Conservation (phyloP, 2,797 vertebrate species). For the Erpetoichthys calabaricus region DNA sequence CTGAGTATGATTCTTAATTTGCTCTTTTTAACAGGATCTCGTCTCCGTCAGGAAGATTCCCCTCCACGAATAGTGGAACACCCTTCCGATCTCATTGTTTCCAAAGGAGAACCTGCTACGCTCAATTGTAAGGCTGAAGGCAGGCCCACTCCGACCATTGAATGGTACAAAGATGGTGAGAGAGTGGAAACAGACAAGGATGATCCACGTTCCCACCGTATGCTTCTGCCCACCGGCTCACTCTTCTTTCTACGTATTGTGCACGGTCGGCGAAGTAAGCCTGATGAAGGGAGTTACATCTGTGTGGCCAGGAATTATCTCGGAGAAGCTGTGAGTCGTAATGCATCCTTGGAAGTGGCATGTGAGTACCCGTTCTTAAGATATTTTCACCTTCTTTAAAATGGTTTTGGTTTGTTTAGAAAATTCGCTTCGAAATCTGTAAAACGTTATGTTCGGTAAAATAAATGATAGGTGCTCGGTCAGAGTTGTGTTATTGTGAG, state of each 20-base stretch:
- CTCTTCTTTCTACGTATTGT: constrained; percentile 94
- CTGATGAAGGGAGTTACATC: constrained; percentile 89
- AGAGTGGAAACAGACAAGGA: constrained; percentile 94
- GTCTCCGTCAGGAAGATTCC: constrained; percentile 91
- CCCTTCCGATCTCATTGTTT: constrained; percentile 95
- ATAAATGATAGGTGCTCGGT: too few relatives aligned
- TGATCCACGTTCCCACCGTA: constrained; percentile 84
- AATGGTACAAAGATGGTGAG: constrained; percentile 97
- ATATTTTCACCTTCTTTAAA: too few relatives aligned
- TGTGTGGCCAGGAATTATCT: constrained; percentile 96
- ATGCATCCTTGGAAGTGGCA: constrained; percentile 95
- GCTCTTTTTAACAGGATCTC: constrained; percentile 61
- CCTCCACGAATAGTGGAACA: constrained; percentile 91
- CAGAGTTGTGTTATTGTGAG: too few relatives aligned
- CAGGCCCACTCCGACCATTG: constrained; percentile 79
- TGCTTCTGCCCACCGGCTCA: constrained; percentile 91
- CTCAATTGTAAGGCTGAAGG: constrained; percentile 97
- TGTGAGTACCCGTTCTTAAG: constrained; percentile 58
- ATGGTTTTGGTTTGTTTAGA: too few relatives aligned
- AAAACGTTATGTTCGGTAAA: too few relatives aligned
- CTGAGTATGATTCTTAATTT: too few relatives aligned
- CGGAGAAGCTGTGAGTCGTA: constrained; percentile 91
- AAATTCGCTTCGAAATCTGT: too few relatives aligned
- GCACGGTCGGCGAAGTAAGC: constrained; percentile 89
- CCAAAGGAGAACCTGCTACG: constrained; percentile 93